phyloP scores from a whole-genome alignment of 1,140 invertebrate genomes.

The Cotesia vestalis region DNA sequence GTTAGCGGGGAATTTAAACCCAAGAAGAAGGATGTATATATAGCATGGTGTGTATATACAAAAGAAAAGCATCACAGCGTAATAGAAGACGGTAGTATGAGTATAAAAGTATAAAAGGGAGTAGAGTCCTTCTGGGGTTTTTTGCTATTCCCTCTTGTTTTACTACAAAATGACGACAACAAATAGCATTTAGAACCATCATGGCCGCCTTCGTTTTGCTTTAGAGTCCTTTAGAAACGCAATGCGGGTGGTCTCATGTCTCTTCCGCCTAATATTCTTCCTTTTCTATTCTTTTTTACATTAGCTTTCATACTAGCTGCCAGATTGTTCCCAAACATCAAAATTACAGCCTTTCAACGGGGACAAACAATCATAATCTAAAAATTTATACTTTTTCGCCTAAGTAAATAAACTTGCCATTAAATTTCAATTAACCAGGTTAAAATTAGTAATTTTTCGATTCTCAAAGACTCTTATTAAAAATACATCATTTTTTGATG shows the following conservation, averaged over 20 bases:
- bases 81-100: neutral
- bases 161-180: slow-evolving; percentile 15
- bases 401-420: neutral
- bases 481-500: no score
- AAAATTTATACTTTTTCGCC: neutral
- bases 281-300: slow-evolving; percentile 21
- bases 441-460: no score
- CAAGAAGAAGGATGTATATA: slow-evolving; percentile 9
- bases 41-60: neutral
- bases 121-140: slow-evolving; percentile 9
- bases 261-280: slow-evolving; percentile 22
- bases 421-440: neutral
- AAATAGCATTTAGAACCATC: slow-evolving; percentile 11
- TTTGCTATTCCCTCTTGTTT: neutral
- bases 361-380: slow-evolving; percentile 12
- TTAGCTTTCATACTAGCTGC: slow-evolving; percentile 24
- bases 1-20: slow-evolving; percentile 12
- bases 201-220: slow-evolving; percentile 16
- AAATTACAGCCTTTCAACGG: slow-evolving; percentile 16
- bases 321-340: slow-evolving; percentile 27
- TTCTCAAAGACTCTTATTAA: no score
- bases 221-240: slow-evolving; percentile 18
- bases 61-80: slow-evolving; percentile 5
- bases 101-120: slow-evolving; percentile 25
- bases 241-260: slow-evolving; percentile 21